Conservation (phyloP, 2,113 vertebrate species). For the Notothenia coriiceps region DNA sequence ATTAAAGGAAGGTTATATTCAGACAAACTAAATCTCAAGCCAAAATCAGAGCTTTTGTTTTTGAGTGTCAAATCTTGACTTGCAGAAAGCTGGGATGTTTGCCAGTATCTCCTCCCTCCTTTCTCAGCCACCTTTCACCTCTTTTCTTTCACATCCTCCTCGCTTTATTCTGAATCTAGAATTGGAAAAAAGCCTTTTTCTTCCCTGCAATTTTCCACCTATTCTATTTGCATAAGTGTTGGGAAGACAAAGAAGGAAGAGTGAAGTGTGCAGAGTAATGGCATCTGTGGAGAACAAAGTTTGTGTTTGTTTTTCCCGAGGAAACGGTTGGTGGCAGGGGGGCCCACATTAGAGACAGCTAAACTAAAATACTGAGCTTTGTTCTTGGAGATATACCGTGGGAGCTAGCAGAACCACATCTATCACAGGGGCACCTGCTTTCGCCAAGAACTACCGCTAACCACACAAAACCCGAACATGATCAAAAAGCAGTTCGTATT, state of each 20-base stretch:
- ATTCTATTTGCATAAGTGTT: conserved; percentile 21
- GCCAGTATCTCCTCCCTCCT: conserved; percentile 65
- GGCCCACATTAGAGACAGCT: conserved; percentile 18
- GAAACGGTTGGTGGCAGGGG: conserved; percentile 7
- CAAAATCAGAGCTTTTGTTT: conserved; percentile 24
- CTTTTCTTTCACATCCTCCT: conserved; percentile 37
- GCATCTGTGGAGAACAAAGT: conserved; percentile 28
- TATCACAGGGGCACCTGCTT: conserved; percentile 34
- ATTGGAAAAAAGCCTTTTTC: not conserved
- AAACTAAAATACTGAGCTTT: conserved; percentile 50
- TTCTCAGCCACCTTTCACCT: conserved; percentile 61
- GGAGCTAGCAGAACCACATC: conserved; percentile 29
- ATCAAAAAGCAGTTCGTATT: conserved; percentile 40
- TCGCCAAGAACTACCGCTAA: conserved; percentile 15
- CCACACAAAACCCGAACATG: conserved; percentile 26
- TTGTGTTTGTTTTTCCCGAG: conserved; percentile 21
- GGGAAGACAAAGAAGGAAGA: conserved; percentile 21
- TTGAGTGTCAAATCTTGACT: conserved; percentile 58
- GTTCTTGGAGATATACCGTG: conserved; percentile 61
- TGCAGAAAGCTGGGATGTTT: conserved; percentile 44
- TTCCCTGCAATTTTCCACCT: conserved; percentile 9
- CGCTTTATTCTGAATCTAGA: conserved; percentile 10
- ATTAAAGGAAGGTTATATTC: conserved; percentile 26
- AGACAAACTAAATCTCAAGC: conserved; percentile 4
- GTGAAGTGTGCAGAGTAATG: conserved; percentile 11